phyloP scores from a whole-genome alignment of 2,113 vertebrate species.

The Strix aluco region DNA sequence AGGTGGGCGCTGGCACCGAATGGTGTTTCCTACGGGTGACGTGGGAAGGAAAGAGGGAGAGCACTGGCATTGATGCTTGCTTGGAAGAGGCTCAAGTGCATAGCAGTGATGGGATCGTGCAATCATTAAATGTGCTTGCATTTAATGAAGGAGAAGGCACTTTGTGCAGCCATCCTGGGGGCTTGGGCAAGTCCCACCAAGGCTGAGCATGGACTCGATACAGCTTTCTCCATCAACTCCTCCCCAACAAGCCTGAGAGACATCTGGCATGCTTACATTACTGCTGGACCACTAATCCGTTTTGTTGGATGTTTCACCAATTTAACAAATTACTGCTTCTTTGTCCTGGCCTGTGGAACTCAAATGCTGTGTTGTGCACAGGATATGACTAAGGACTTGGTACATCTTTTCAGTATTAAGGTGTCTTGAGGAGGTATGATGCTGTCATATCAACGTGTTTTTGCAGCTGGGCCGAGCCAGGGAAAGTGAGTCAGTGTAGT shows the following conservation, averaged over 20 bases:
- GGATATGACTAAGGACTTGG: neutral
- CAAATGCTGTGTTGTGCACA: neutral
- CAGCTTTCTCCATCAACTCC: neutral
- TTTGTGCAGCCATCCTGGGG: neutral
- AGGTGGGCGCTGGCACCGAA: neutral
- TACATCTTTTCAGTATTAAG: neutral
- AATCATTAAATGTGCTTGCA: neutral
- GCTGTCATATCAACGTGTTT: neutral
- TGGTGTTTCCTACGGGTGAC: neutral
- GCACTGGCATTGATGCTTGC: neutral
- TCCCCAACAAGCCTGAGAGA: neutral
- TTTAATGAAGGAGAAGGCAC: neutral
- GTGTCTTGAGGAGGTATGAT: neutral
- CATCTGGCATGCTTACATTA: neutral
- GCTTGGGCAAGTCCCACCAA: neutral
- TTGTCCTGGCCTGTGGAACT: neutral
- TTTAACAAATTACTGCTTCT: constrained; percentile 3
- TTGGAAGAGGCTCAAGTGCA: neutral
- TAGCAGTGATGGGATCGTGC: fast-evolving
- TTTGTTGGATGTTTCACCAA: neutral
- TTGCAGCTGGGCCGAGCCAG: neutral
- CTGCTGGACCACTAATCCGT: neutral
- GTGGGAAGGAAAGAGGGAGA: neutral
- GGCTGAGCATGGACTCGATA: fast-evolving
- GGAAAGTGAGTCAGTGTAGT: neutral